Conservation (phyloP, 2,888 invertebrate species). For the Drosophila multiciliata region DNA sequence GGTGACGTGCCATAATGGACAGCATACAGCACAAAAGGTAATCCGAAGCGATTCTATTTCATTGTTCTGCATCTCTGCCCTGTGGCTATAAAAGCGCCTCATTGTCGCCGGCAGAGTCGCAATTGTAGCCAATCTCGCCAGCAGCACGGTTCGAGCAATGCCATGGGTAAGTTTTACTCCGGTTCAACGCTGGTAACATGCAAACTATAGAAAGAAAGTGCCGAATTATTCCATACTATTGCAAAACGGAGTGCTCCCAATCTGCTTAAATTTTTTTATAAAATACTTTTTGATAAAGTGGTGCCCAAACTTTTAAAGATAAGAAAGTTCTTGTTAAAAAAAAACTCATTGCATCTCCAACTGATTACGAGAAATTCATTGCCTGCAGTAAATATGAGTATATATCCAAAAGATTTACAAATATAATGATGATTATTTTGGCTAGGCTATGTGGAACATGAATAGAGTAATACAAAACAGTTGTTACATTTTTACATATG, state of each 20-base stretch:
- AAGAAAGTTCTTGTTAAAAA: neutral
- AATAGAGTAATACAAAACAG: neutral
- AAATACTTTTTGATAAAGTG: neutral
- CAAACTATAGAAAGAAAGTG: neutral
- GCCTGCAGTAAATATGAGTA: neutral
- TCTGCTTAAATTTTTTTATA: neutral
- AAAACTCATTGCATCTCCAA: neutral
- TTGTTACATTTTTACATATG: neutral
- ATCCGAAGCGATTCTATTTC: constrained; percentile 60
- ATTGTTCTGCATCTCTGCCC: constrained; percentile 56
- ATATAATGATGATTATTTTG: neutral
- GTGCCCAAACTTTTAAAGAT: neutral
- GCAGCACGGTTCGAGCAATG: constrained; percentile 61
- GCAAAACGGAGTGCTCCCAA: neutral
- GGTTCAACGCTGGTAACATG: neutral
- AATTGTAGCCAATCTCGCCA: constrained; percentile 52
- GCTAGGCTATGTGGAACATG: neutral
- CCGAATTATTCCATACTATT: neutral
- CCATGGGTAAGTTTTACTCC: constrained; percentile 65
- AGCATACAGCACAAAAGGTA: constrained; percentile 68
- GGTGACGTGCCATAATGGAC: constrained; percentile 76
- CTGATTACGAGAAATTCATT: neutral
- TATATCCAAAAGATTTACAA: neutral
- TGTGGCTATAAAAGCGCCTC: constrained; percentile 59
- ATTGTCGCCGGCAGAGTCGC: constrained; percentile 27